These are phyloP conservation scores for Myiotriccus ornatus DNA, from an alignment of 2,797 vertebrate genomes.

Conservation along the genomic window DNA sequence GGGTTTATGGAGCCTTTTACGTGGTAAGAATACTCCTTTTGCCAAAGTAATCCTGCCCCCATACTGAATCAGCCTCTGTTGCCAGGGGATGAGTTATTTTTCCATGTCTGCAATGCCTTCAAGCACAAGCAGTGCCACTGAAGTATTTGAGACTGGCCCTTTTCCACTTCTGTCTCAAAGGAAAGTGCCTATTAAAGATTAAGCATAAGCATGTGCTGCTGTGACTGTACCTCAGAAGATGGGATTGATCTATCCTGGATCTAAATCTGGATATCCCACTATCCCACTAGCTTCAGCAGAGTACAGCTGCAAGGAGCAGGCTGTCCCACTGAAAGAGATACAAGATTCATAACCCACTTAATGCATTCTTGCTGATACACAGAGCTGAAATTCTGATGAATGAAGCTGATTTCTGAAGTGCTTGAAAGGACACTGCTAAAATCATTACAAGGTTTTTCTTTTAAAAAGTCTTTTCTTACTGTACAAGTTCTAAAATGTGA, in stretches of 20 bases:
- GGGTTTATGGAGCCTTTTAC: conserved; percentile 8
- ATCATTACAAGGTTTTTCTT: not conserved
- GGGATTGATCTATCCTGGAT: not conserved
- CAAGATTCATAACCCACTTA: not conserved
- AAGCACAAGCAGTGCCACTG: not conserved
- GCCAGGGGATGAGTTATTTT: not conserved
- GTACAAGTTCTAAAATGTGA: not conserved
- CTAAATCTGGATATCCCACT: not conserved
- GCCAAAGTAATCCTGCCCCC: not conserved
- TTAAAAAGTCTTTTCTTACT: not conserved
- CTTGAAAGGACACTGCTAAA: conserved; percentile 26
- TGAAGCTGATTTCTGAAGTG: not conserved
- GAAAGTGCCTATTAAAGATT: conserved; percentile 47
- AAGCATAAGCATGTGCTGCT: not conserved
- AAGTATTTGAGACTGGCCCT: not conserved
- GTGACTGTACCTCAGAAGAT: not conserved
- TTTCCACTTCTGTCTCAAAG: not conserved
- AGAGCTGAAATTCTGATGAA: conserved; percentile 1
- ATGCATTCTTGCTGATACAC: not conserved
- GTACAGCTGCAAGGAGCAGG: conserved; percentile 33
- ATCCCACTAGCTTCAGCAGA: not conserved
- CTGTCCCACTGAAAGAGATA: not conserved
- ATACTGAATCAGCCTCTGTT: not conserved
- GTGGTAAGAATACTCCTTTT: not conserved
- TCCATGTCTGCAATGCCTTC: conserved; percentile 18